Evolutionary conservation across 1,140 invertebrate species (phyloP).

Genomic region (Patella vulgata): DNA sequence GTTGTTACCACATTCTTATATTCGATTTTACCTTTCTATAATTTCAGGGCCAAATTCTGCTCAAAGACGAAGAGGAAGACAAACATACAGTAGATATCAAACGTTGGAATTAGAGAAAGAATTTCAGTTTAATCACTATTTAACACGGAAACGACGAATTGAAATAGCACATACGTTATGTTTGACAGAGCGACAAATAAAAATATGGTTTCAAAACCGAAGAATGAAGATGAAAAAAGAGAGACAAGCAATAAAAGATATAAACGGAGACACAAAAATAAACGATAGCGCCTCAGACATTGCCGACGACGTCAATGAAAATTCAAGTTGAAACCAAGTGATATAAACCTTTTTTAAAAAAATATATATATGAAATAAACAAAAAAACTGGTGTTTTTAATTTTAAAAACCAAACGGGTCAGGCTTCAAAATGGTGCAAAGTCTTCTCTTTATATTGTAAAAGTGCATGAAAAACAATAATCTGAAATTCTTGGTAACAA

Average conservation of each 20-base stretch:
- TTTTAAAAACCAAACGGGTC: too few relatives aligned
- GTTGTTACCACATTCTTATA: too few relatives aligned
- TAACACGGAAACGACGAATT: slow-evolving; percentile 78
- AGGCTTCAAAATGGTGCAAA: too few relatives aligned
- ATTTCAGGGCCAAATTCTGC: slow-evolving; percentile 94
- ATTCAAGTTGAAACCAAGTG: slow-evolving; percentile 15
- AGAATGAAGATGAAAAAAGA: slow-evolving; percentile 99
- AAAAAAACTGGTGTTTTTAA: too few relatives aligned
- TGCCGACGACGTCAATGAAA: slow-evolving; percentile 22
- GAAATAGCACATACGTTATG: slow-evolving; percentile 90
- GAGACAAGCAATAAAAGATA: slow-evolving; percentile 75
- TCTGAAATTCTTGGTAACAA: too few relatives aligned
- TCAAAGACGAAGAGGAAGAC: slow-evolving; percentile 89
- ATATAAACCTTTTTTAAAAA: too few relatives aligned
- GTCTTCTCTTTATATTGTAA: too few relatives aligned
- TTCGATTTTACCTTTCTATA: too few relatives aligned
- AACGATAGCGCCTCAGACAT: slow-evolving; percentile 3
- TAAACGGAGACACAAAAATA: slow-evolving; percentile 28
- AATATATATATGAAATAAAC: too few relatives aligned
- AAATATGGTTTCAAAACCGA: slow-evolving; percentile 87
- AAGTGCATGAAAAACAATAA: too few relatives aligned
- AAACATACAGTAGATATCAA: slow-evolving; percentile 95
- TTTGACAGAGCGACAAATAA: slow-evolving; percentile 89
- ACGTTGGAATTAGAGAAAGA: slow-evolving; percentile 75
- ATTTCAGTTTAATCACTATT: slow-evolving; percentile 75